Conservation (phyloP, 1,140 invertebrate genomes). For the Pomacea maculata region DNA sequence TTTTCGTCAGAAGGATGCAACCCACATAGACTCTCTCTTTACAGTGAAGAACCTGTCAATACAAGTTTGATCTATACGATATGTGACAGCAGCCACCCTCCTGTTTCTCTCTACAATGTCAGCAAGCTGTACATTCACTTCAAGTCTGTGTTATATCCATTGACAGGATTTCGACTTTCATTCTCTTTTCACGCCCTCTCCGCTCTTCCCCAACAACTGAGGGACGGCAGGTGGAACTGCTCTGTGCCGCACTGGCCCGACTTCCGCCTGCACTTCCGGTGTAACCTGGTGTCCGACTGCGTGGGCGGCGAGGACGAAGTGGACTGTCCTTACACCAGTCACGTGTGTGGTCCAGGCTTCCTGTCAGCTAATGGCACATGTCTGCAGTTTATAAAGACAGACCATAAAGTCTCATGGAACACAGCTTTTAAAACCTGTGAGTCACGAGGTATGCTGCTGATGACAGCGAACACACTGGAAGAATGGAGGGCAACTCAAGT, state of each 20-base stretch:
- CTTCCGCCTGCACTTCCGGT: constrained; percentile 1
- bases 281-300: constrained; percentile 11
- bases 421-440: no score
- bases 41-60: no score
- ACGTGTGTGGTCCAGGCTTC: neutral
- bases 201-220: neutral
- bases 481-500: no score
- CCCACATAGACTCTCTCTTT: no score
- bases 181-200: neutral
- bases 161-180: neutral
- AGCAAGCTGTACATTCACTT: neutral
- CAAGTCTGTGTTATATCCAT: no score
- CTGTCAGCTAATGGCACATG: neutral
- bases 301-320: neutral
- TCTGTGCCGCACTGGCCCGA: constrained; percentile 1
- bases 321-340: constrained; percentile 2
- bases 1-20: no score
- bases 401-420: no score
- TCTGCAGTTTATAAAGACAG: no score
- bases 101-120: neutral
- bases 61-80: no score
- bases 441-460: no score
- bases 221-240: constrained; percentile 4
- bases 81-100: no score
- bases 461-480: no score